A percentile compares a stretch with the other conserved stretches of the same genome.
Evolutionary conservation across 2,888 invertebrate genomes (phyloP).

Genomic region (Folsomia manolachei): DNA sequence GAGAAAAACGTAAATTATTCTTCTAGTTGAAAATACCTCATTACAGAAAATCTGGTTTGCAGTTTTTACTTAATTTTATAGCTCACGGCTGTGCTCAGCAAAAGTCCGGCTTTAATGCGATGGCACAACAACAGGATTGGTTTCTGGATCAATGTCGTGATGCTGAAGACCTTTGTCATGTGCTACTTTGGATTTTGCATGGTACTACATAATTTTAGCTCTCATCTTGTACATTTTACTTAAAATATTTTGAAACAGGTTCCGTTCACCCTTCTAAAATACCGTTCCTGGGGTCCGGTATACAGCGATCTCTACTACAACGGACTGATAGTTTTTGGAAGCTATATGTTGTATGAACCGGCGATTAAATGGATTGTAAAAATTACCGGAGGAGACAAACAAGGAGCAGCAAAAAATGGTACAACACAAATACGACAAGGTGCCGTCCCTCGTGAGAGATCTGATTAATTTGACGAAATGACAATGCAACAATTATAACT

Average conservation of each 20-base stretch:
- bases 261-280: constrained; percentile 71
- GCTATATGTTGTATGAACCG: constrained; percentile 62
- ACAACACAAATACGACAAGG: too few species aligned
- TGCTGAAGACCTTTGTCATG: constrained; percentile 70
- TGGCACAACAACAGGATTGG: constrained; percentile 54
- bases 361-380: constrained; percentile 52
- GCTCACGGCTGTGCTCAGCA: constrained; percentile 61
- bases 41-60: not conserved
- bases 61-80: constrained; percentile 52
- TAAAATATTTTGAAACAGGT: too few species aligned
- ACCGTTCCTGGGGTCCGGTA: constrained; percentile 65
- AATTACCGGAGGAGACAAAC: not conserved
- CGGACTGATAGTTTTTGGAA: constrained; percentile 66
- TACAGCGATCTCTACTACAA: constrained; percentile 66
- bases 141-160: constrained; percentile 52
- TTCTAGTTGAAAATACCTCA: constrained; percentile 47
- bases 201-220: too few species aligned
- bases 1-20: constrained; percentile 85
- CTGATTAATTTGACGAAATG: not conserved
- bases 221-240: too few species aligned
- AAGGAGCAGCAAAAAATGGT: not conserved
- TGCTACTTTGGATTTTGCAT: constrained; percentile 82
- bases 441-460: not conserved
- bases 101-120: constrained; percentile 57
- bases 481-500: not conserved